These are phyloP conservation scores for Poliocrania exsul DNA, from an alignment of 2,797 vertebrate genomes.

Conservation along the genomic window DNA sequence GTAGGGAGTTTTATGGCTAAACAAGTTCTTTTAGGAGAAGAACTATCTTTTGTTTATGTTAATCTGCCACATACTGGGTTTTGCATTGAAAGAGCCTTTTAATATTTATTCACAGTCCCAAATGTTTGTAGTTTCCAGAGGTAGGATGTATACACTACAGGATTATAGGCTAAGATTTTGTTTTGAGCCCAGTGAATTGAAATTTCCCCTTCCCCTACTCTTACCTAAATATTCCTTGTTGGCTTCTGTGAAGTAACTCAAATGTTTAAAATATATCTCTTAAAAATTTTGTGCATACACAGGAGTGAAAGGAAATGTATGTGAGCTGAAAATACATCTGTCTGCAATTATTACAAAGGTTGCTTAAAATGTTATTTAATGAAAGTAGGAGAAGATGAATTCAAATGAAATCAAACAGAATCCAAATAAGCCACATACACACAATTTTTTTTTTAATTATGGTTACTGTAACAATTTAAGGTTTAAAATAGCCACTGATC, in stretches of 20 bases:
- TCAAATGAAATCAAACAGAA: background rate
- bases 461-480: background rate
- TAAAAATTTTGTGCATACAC: background rate
- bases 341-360: background rate
- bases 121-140: background rate
- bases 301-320: background rate
- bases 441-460: background rate
- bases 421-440: background rate
- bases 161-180: background rate
- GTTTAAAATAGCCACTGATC: background rate
- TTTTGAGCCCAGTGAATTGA: background rate
- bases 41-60: background rate
- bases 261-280: background rate
- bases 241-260: background rate
- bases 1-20: background rate
- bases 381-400: background rate
- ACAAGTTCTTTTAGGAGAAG: background rate
- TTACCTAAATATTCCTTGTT: background rate
- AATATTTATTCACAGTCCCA: background rate
- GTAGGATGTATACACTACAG: background rate
- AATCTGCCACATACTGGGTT: background rate
- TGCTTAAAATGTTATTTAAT: background rate
- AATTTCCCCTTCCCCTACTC: background rate
- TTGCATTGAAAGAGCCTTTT: background rate
- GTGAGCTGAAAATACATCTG: background rate